Evolutionary conservation across 2,797 vertebrate genomes (phyloP).

Genomic region (Chelmon rostratus): DNA sequence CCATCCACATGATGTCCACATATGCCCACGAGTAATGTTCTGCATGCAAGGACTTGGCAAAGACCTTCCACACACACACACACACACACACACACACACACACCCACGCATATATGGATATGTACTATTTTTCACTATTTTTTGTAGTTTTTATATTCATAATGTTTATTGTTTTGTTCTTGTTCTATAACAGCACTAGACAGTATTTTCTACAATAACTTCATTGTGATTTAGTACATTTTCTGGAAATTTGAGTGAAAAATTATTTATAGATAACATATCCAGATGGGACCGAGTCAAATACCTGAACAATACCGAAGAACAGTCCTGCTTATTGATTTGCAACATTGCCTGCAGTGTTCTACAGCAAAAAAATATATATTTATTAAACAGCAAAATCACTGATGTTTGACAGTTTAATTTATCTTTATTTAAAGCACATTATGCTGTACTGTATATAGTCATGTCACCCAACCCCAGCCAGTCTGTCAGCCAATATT

Average conservation of each 20-base stretch:
- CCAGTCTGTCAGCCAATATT: conserved; percentile 16
- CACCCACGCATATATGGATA: too few species aligned
- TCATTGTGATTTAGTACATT: too few species aligned
- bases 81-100: too few species aligned
- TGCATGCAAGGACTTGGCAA: not conserved
- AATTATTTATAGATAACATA: not conserved
- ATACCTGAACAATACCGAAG: not conserved
- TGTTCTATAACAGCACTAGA: too few species aligned
- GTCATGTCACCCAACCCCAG: not conserved
- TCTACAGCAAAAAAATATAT: too few species aligned
- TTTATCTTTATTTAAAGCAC: not conserved
- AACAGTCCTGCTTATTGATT: not conserved
- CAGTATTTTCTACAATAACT: too few species aligned
- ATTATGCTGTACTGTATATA: conserved; percentile 9
- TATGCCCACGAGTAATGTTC: conserved; percentile 7
- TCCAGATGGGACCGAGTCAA: not conserved
- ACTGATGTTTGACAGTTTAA: not conserved
- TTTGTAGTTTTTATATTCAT: too few species aligned
- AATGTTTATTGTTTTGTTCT: too few species aligned
- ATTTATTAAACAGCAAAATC: not conserved
- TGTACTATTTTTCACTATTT: too few species aligned
- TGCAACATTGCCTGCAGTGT: not conserved
- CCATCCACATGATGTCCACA: not conserved
- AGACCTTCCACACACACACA: too few species aligned
- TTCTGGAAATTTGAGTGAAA: too few species aligned